Percentiles rank a stretch among this genome's conserved stretches.
phyloP scores from a whole-genome alignment of 2,797 vertebrate genomes.

The Neoniphon sammara region DNA sequence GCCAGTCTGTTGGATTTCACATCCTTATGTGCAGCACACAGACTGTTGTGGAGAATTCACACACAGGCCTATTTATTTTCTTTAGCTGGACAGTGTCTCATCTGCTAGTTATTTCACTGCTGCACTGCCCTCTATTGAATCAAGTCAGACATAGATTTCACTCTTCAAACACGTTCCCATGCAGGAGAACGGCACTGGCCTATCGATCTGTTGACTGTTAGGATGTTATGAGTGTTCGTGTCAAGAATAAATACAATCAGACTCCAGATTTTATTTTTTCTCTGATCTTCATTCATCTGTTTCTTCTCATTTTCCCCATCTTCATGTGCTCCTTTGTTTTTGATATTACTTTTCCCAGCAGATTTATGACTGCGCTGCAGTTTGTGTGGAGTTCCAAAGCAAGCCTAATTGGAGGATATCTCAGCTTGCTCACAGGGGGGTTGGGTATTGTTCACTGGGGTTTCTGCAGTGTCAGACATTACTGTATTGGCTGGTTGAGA shows the following conservation, averaged over 20 bases:
- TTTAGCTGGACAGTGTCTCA: slow-evolving; percentile 42
- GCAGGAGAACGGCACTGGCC: neutral
- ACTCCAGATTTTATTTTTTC: neutral
- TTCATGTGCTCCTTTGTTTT: neutral
- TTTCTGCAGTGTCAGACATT: slow-evolving; percentile 57
- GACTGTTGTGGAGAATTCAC: slow-evolving; percentile 45
- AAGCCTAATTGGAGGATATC: slow-evolving; percentile 61
- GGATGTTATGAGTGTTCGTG: neutral
- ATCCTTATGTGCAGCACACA: slow-evolving; percentile 34
- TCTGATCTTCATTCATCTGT: neutral
- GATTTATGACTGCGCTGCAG: slow-evolving; percentile 4
- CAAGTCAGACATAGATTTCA: slow-evolving; percentile 32
- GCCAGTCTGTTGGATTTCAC: slow-evolving; percentile 50
- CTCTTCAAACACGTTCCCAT: slow-evolving; percentile 22
- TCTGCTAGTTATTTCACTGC: slow-evolving; percentile 39
- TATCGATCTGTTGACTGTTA: slow-evolving; percentile 3
- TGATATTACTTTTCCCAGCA: slow-evolving; percentile 8
- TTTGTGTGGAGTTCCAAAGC: slow-evolving; percentile 29
- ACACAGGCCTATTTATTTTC: slow-evolving; percentile 43
- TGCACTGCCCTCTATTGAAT: slow-evolving; percentile 66
- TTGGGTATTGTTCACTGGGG: slow-evolving; percentile 37
- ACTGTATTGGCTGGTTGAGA: slow-evolving; percentile 45
- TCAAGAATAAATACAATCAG: neutral
- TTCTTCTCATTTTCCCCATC: neutral
- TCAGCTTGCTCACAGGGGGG: slow-evolving; percentile 38